Conservation (phyloP, 2,888 invertebrate genomes). For the Aspidapion aeneum region DNA sequence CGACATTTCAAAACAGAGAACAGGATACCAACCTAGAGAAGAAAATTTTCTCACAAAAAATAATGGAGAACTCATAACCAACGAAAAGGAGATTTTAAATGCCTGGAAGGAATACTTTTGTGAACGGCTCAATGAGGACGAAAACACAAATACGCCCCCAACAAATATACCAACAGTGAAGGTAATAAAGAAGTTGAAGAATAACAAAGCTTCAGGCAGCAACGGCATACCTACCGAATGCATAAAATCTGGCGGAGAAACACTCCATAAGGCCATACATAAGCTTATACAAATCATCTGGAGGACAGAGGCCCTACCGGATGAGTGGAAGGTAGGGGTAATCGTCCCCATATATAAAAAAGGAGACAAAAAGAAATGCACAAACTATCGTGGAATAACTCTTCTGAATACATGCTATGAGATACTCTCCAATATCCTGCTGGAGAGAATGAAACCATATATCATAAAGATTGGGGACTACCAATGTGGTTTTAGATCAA, state of each 20-base stretch:
- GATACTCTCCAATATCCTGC: slow-evolving; percentile 3
- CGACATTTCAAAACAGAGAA: slow-evolving; percentile 5
- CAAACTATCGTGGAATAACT: too few species aligned
- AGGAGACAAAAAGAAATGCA: slow-evolving; percentile 1
- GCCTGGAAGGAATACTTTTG: slow-evolving; percentile 9
- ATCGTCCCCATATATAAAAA: slow-evolving; percentile 7
- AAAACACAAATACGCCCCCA: not conserved
- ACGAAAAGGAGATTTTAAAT: slow-evolving; percentile 10
- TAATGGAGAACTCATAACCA: slow-evolving; percentile 7
- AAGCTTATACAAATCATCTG: too few species aligned
- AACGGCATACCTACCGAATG: slow-evolving; percentile 1
- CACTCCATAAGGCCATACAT: slow-evolving; percentile 6
- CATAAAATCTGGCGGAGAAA: slow-evolving; percentile 1
- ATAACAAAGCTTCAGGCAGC: slow-evolving; percentile 6
- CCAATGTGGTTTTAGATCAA: slow-evolving; percentile 11
- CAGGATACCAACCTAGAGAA: slow-evolving; percentile 10
- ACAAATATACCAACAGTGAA: not conserved
- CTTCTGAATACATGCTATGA: too few species aligned
- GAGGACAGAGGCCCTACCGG: too few species aligned
- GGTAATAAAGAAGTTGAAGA: slow-evolving; percentile 1
- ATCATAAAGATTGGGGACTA: slow-evolving; percentile 6
- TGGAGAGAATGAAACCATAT: slow-evolving; percentile 6
- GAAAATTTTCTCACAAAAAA: slow-evolving; percentile 6
- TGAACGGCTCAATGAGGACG: slow-evolving; percentile 6
- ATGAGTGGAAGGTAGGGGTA: slow-evolving; percentile 4